Percentiles rank a stretch among this genome's conserved stretches.
phyloP scores from a whole-genome alignment of 2,797 vertebrate species.

The Acipenser oxyrinchus region DNA sequence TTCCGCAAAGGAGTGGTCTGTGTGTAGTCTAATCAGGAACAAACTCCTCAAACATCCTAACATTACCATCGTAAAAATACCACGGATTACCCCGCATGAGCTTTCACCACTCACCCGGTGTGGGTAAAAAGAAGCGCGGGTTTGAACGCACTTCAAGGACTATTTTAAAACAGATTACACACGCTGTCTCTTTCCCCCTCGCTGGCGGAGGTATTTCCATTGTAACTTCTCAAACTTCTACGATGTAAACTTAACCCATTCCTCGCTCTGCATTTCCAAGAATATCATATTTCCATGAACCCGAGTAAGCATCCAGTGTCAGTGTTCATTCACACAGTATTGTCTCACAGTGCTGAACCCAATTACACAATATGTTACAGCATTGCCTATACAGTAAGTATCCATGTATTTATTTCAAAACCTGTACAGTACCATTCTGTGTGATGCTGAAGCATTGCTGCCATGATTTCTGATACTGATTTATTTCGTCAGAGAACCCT shows the following conservation, averaged over 20 bases:
- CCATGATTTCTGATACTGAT: no score
- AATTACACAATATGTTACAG: constrained; percentile 27
- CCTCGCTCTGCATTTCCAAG: constrained; percentile 14
- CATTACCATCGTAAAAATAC: no score
- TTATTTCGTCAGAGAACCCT: no score
- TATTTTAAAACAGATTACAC: neutral
- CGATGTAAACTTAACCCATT: constrained; percentile 70
- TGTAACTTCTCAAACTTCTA: constrained; percentile 51
- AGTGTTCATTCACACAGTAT: constrained; percentile 33
- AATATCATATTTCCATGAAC: no score
- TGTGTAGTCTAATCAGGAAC: no score
- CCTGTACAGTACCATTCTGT: constrained; percentile 42
- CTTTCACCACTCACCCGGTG: no score
- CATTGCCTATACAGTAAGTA: constrained; percentile 36
- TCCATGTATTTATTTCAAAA: constrained; percentile 34
- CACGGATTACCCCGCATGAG: no score
- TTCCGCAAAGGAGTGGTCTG: no score
- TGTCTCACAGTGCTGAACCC: constrained; percentile 20
- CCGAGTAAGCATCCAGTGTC: no score
- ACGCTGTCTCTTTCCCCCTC: constrained; percentile 24
- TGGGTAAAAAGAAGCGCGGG: no score
- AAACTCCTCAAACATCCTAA: no score
- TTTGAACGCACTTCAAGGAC: neutral
- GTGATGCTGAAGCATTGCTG: neutral
- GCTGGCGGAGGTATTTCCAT: constrained; percentile 70